Conservation (phyloP, 2,113 vertebrate genomes). For the Pelusios castaneus region DNA sequence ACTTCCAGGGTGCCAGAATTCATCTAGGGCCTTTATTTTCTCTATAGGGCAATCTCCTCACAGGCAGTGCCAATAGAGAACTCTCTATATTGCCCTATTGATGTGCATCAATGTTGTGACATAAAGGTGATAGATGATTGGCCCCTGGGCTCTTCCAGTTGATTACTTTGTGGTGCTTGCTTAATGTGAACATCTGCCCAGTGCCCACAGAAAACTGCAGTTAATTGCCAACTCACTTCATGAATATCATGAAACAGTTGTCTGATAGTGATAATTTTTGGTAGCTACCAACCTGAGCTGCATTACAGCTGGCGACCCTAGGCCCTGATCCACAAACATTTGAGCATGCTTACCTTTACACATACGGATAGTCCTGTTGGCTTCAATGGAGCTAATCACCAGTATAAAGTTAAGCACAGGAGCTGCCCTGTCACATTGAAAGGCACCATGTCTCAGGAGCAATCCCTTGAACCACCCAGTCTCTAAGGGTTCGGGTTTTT, state of each 20-base stretch:
- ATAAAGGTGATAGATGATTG: not conserved
- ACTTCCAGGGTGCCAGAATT: not conserved
- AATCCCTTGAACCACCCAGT: not conserved
- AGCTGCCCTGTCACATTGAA: not conserved
- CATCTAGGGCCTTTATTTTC: not conserved
- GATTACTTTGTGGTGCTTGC: not conserved
- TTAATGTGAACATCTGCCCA: not conserved
- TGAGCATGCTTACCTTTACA: not conserved
- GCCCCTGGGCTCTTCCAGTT: not conserved
- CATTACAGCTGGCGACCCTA: not conserved
- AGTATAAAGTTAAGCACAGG: not conserved
- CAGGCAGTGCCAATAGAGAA: accelerated
- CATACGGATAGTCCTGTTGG: not conserved
- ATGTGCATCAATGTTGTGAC: not conserved
- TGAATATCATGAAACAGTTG: not conserved
- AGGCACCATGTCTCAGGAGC: not conserved
- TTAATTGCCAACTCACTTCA: not conserved
- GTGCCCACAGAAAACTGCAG: not conserved
- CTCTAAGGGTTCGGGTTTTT: not conserved
- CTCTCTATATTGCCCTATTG: not conserved
- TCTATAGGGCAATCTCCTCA: not conserved
- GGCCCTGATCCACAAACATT: too few relatives aligned
- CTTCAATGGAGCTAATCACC: not conserved
- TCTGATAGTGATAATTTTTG: not conserved
- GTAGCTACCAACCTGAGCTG: not conserved